phyloP scores from a whole-genome alignment of 2,113 vertebrate genomes.

The Danionella cerebrum region DNA sequence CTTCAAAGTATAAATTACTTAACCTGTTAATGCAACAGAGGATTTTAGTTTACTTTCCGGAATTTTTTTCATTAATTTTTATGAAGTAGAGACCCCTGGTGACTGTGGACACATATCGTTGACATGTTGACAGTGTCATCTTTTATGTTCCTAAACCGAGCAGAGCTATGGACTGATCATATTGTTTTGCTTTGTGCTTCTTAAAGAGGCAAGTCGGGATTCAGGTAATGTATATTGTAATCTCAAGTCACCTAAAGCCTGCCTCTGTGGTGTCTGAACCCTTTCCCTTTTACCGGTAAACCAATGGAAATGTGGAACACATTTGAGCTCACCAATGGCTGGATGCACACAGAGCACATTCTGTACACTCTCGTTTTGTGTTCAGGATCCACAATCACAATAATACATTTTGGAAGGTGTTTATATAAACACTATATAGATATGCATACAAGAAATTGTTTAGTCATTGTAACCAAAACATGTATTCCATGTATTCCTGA shows the following conservation, averaged over 20 bases:
- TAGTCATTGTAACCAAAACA: too few species aligned
- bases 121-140: not conserved
- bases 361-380: not conserved
- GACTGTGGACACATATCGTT: not conserved
- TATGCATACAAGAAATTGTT: too few species aligned
- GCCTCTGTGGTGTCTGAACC: not conserved
- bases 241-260: not conserved
- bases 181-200: constrained; percentile 19
- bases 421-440: too few species aligned
- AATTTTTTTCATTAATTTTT: too few species aligned
- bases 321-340: not conserved
- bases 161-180: not conserved
- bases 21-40: too few species aligned
- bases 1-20: too few species aligned
- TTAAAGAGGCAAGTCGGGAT: constrained; percentile 12
- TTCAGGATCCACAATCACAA: not conserved
- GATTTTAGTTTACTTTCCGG: too few species aligned
- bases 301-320: not conserved
- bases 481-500: too few species aligned
- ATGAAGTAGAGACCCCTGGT: constrained; percentile 20
- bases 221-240: constrained; percentile 17
- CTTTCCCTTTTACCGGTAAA: not conserved
- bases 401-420: too few species aligned
- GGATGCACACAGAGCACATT: constrained; percentile 12
- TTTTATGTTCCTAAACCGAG: not conserved